Percentiles rank a stretch among this genome's conserved stretches.
Evolutionary conservation across 2,797 vertebrate genomes (phyloP).

Genomic region (Protosalanx chinensis): DNA sequence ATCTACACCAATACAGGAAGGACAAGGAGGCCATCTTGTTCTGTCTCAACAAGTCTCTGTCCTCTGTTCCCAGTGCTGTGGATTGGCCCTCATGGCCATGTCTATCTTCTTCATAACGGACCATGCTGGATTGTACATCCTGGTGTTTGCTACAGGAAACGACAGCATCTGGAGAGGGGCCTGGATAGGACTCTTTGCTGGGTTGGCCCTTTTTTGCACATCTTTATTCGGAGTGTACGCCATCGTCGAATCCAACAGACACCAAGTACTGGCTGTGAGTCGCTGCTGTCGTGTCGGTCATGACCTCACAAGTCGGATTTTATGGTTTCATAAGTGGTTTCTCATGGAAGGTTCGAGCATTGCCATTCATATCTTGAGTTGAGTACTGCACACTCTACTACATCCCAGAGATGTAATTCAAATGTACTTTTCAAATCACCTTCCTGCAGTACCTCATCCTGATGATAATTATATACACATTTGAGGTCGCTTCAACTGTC

Average conservation of each 20-base stretch:
- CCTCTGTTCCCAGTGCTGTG: constrained; percentile 65
- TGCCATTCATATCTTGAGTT: background rate
- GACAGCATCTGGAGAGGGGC: constrained; percentile 71
- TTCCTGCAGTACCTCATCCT: constrained; percentile 73
- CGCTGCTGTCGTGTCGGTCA: background rate
- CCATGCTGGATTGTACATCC: constrained; percentile 55
- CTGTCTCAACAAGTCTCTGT: background rate
- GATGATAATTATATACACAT: constrained; percentile 76
- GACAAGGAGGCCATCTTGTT: no score
- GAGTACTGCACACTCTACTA: no score
- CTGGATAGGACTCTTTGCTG: constrained; percentile 80
- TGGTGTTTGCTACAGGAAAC: constrained; percentile 70
- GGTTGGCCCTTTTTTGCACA: constrained; percentile 73
- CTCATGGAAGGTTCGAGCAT: background rate
- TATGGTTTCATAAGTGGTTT: no score
- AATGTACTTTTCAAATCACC: background rate
- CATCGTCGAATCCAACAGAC: constrained; percentile 67
- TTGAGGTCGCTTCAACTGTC: constrained; percentile 80
- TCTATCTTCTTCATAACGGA: constrained; percentile 78
- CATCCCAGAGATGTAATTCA: background rate
- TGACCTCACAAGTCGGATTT: no score
- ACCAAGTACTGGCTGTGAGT: constrained; percentile 73
- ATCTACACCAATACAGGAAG: background rate
- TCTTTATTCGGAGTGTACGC: constrained; percentile 69
- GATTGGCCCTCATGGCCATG: constrained; percentile 76